These are phyloP conservation scores for Alcedo atthis DNA, from an alignment of 2,797 vertebrate species.

Conservation along the genomic window DNA sequence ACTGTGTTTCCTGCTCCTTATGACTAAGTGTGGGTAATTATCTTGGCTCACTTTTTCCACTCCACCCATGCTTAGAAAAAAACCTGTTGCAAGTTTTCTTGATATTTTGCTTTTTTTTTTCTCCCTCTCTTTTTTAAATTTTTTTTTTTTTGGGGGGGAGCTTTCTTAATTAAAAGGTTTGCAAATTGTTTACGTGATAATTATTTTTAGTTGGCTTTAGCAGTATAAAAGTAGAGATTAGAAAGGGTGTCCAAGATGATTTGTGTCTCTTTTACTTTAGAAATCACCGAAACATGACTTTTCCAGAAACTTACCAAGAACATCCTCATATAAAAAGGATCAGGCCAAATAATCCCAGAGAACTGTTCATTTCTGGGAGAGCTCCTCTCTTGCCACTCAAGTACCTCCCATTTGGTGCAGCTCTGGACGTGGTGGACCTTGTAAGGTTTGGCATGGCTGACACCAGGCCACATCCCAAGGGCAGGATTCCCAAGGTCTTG, in stretches of 20 bases:
- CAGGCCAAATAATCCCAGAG: background rate
- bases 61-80: constrained; percentile 79
- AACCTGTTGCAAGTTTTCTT: constrained; percentile 78
- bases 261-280: background rate
- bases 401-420: background rate
- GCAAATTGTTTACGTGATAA: constrained; percentile 18
- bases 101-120: constrained; percentile 60
- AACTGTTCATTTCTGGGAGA: background rate
- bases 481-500: background rate
- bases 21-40: constrained; percentile 83
- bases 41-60: constrained; percentile 82
- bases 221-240: background rate
- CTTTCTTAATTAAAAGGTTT: constrained; percentile 69
- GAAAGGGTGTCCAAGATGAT: background rate
- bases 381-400: background rate
- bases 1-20: constrained; percentile 79
- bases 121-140: background rate
- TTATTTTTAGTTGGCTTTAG: constrained; percentile 6
- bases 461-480: background rate
- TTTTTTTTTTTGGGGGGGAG: background rate
- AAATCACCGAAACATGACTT: background rate
- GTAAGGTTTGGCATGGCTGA: background rate
- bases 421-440: background rate
- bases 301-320: background rate
- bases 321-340: background rate